Evolutionary conservation across 1,140 invertebrate species (phyloP).

Genomic region (Asbolus verrucosus): DNA sequence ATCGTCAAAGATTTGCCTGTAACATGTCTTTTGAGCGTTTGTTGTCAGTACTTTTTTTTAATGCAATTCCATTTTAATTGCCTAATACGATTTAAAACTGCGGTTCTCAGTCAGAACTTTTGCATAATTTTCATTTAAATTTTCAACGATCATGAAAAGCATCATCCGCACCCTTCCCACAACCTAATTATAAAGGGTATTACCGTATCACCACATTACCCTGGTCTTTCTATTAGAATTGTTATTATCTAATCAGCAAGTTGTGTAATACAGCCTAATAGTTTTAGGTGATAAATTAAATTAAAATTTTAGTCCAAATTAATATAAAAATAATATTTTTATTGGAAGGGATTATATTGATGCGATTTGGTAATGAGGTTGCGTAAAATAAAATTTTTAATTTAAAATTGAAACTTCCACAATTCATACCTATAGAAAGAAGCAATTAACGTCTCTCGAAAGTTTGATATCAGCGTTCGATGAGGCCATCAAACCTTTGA

Average conservation of each 20-base stretch:
- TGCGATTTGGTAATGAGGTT: neutral
- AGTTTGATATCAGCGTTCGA: conserved; percentile 1
- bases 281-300: conserved; percentile 11
- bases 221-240: conserved; percentile 34
- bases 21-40: too few relatives aligned
- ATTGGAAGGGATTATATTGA: conserved; percentile 1
- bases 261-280: conserved; percentile 31
- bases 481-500: neutral
- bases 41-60: neutral
- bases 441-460: conserved; percentile 20
- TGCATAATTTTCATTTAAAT: conserved; percentile 38
- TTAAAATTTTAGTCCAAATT: conserved; percentile 13
- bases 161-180: conserved; percentile 32
- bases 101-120: conserved; percentile 28
- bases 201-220: conserved; percentile 32
- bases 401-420: neutral
- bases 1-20: conserved; percentile 1
- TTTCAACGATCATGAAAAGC: conserved; percentile 30
- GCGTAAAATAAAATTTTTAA: conserved; percentile 2
- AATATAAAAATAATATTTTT: conserved; percentile 9
- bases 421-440: conserved; percentile 12
- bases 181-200: conserved; percentile 38
- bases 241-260: conserved; percentile 23
- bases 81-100: conserved; percentile 13
- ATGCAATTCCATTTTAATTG: conserved; percentile 21